Evolutionary conservation across 1,140 invertebrate genomes (phyloP).

Genomic region (Phymastichus coffea): DNA sequence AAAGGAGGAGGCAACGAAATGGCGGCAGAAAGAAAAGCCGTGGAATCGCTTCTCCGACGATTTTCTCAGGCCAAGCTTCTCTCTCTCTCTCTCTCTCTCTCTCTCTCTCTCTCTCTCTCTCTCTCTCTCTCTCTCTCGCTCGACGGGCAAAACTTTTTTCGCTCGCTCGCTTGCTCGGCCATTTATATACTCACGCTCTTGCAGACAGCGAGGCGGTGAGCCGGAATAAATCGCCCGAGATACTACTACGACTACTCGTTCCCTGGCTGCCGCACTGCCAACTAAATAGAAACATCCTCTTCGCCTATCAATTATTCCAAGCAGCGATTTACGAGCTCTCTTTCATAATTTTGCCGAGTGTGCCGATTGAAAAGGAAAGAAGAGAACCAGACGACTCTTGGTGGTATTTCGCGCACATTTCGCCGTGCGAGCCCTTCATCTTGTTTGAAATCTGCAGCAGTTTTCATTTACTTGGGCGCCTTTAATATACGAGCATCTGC

Average conservation of each 20-base stretch:
- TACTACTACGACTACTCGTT: no score
- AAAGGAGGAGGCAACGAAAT: constrained; percentile 22
- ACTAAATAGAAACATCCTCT: constrained; percentile 55
- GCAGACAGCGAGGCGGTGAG: constrained; percentile 51
- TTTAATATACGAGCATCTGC: constrained; percentile 20
- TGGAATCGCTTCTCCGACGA: constrained; percentile 35
- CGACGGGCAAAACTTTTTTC: constrained; percentile 22
- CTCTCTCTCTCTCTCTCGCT: constrained; percentile 21
- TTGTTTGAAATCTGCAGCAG: no score
- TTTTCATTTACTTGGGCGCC: no score
- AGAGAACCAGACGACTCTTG: no score
- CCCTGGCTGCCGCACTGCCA: constrained; percentile 51
- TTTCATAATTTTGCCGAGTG: no score
- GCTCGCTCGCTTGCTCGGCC: constrained; percentile 26
- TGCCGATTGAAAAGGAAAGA: no score
- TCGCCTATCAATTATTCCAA: constrained; percentile 55
- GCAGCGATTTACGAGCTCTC: constrained; percentile 48
- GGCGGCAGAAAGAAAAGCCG: constrained; percentile 32
- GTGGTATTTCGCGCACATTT: no score
- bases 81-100: no score
- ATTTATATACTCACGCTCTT: constrained; percentile 45
- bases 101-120: constrained; percentile 30
- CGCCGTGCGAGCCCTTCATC: no score
- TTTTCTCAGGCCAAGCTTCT: constrained; percentile 36
- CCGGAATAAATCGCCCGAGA: constrained; percentile 55